phyloP scores from a whole-genome alignment of 2,797 vertebrate species.

The Phoebastria nigripes region DNA sequence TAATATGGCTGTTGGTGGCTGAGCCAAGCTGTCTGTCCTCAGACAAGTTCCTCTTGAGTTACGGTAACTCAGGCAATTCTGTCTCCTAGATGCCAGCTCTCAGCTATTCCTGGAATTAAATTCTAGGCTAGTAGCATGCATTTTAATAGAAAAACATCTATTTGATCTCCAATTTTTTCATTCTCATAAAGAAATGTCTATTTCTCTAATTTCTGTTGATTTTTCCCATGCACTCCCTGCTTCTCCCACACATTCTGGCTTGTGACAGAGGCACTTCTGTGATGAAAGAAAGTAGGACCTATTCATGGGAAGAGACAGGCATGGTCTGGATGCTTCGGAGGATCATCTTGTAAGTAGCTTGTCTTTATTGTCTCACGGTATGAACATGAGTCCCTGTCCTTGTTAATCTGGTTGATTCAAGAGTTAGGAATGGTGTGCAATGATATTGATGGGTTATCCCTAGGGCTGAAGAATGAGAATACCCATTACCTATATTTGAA shows the following conservation, averaged over 20 bases:
- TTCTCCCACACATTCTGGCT: not conserved
- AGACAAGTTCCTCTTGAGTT: not conserved
- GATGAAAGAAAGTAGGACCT: not conserved
- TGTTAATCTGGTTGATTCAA: not conserved
- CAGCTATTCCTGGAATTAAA: not conserved
- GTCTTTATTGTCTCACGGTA: not conserved
- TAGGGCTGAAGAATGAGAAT: not conserved
- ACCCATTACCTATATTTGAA: not conserved
- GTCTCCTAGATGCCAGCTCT: not conserved
- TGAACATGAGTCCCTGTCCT: not conserved
- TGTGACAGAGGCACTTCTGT: not conserved
- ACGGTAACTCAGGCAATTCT: not conserved
- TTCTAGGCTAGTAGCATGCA: not conserved
- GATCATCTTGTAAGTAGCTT: constrained; percentile 27
- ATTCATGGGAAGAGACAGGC: not conserved
- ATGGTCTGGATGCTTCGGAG: not conserved
- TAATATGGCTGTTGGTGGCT: not conserved
- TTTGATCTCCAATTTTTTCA: not conserved
- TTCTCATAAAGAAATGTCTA: not conserved
- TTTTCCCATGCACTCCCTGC: not conserved
- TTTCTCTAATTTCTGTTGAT: not conserved
- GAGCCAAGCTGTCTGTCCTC: not conserved
- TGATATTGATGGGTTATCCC: not conserved
- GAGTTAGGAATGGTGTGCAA: not conserved
- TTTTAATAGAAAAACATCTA: not conserved